A percentile compares a stretch with the other conserved stretches of the same genome.
phyloP scores from a whole-genome alignment of 1,140 invertebrate species.

The Microplitis mediator region DNA sequence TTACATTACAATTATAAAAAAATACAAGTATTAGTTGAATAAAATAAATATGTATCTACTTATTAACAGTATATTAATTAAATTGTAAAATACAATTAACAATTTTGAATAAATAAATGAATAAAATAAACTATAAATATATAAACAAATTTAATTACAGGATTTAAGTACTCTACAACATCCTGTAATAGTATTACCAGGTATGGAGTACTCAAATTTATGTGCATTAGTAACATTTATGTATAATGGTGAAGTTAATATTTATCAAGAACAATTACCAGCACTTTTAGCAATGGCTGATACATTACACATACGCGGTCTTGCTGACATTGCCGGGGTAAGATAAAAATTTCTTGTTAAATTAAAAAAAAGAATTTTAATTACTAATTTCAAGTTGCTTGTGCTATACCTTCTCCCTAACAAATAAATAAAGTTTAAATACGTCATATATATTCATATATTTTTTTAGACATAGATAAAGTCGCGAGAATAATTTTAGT shows the following conservation, averaged over 20 bases:
- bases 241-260: constrained; percentile 90
- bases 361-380: neutral
- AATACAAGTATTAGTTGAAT: no score
- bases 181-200: constrained; percentile 82
- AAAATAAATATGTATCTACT: no score
- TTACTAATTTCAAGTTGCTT: neutral
- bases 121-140: constrained; percentile 10
- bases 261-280: constrained; percentile 81
- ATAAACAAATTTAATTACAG: constrained; percentile 55
- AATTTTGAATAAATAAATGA: no score
- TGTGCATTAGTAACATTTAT: constrained; percentile 87
- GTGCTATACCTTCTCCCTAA: no score
- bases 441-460: no score
- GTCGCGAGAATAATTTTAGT: neutral
- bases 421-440: no score
- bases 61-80: no score
- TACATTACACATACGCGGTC: constrained; percentile 82
- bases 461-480: neutral
- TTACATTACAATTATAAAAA: no score
- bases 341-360: constrained; percentile 35
- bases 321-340: constrained; percentile 81
- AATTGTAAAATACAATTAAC: no score
- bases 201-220: constrained; percentile 79
- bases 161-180: constrained; percentile 75
- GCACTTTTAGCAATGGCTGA: constrained; percentile 82